Conservation (phyloP, 2,888 invertebrate species). For the Ochropacha duplaris region DNA sequence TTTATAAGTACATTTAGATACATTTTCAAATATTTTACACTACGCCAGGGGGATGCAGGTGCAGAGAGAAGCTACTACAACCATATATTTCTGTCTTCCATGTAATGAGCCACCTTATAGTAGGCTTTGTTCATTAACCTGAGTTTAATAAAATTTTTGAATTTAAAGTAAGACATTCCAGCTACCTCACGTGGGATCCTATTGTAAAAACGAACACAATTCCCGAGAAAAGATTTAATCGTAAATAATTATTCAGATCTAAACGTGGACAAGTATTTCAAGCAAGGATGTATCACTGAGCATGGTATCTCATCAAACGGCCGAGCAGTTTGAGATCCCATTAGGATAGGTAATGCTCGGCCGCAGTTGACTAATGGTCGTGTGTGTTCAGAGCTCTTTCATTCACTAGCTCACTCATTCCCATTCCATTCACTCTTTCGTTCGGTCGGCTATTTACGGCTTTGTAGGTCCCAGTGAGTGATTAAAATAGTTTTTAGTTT, state of each 20-base stretch:
- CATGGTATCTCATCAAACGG: constrained; percentile 52
- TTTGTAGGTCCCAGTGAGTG: constrained; percentile 24
- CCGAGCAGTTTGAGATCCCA: constrained; percentile 63
- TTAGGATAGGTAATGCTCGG: constrained; percentile 70
- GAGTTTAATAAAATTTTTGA: no score
- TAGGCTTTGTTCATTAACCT: no score
- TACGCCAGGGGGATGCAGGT: no score
- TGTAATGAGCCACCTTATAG: no score
- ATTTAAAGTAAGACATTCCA: no score
- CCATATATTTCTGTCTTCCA: no score
- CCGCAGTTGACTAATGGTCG: constrained; percentile 67
- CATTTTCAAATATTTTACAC: no score
- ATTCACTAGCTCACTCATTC: constrained; percentile 66
- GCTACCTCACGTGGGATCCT: no score
- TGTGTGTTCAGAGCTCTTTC: constrained; percentile 51
- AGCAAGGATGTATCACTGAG: constrained; percentile 32
- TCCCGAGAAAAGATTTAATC: no score
- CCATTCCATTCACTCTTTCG: constrained; percentile 55
- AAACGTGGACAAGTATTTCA: constrained; percentile 17
- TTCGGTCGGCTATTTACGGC: constrained; percentile 42
- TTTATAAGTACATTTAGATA: no score
- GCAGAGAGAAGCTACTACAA: no score
- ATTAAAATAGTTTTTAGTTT: constrained; percentile 31
- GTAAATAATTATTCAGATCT: neutral
- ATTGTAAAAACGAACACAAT: no score